A percentile compares a stretch with the other conserved stretches of the same genome.
Evolutionary conservation across 2,888 invertebrate species (phyloP).

Genomic region (Colletes collaris): DNA sequence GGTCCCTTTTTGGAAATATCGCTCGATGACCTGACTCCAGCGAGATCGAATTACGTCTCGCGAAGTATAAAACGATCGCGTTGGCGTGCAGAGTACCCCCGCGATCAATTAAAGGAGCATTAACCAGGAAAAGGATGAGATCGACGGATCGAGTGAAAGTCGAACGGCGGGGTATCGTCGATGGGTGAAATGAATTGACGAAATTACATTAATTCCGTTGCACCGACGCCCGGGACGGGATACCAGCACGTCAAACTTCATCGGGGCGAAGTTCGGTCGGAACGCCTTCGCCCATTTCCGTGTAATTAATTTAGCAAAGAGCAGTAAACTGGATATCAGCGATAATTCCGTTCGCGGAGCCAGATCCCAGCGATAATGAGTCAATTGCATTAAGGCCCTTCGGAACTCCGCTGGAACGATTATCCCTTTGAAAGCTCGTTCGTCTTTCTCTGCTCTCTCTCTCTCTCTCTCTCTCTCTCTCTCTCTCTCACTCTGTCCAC

Average conservation of each 20-base stretch:
- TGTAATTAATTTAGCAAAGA: constrained; percentile 54
- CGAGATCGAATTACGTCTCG: not conserved
- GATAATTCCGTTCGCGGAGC: constrained; percentile 40
- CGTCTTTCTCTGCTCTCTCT: not conserved
- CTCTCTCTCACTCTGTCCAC: no score
- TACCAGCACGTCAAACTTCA: constrained; percentile 22
- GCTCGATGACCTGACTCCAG: no score
- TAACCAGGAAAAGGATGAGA: constrained; percentile 10
- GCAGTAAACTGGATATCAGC: constrained; percentile 48
- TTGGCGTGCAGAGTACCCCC: not conserved
- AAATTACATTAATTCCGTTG: constrained; percentile 15
- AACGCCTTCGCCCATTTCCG: constrained; percentile 15
- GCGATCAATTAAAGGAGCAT: constrained; percentile 6
- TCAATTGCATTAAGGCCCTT: constrained; percentile 51
- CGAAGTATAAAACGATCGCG: not conserved
- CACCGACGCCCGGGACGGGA: not conserved
- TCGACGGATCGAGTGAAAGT: constrained; percentile 18
- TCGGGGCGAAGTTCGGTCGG: not conserved
- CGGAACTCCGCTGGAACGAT: constrained; percentile 26
- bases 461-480: not conserved
- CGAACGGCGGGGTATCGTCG: not conserved
- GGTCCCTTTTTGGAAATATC: no score
- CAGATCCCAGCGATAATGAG: constrained; percentile 56
- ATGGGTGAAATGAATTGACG: constrained; percentile 18
- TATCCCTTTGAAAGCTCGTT: constrained; percentile 38